Base-by-base conservation (phyloP, 2,888 invertebrate species). In the Drosophila falleni region DNA sequence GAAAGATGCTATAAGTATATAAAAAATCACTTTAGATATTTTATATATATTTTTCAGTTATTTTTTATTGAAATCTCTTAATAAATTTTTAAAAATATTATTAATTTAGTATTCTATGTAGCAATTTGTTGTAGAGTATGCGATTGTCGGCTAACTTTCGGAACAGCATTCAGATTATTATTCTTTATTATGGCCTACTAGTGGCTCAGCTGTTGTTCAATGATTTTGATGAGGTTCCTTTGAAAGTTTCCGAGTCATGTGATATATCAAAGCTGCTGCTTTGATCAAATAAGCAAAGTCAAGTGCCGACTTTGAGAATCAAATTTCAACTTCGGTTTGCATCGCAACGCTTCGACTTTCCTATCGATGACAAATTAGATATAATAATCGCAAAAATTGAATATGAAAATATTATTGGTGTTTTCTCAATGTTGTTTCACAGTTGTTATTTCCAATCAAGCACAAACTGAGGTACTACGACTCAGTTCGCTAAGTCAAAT, bases 321-420 rank as follows among this genome's bases (percentile, higher is more conserved):
- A 55, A 51, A 64, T 78, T 78, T 55, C 71, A 65, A 53, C 53
- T 53, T 51, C 41, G 47, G 41, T 54, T 62, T 26, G 51, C 39
- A 46, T 56, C 56, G 80, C 73, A 23, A 13, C 41, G 66, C 59
- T 46, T 59, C 55, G 55, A 58, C 66, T 65, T 75, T 71, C 78
- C 62, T 69, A 80, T 78, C 83, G 80, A 76, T 84, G 81, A 87
- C 84, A 87, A 87, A 84, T 84, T 71, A 78, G 65, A 83, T 75
- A 86, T 77, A 77, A 78, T 70, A 79, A 78, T 71, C 68, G 37
- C 63, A 53, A 61, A 56, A 56, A 46, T 74, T 37, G 41, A 59
- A 71, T 68, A 68, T 53, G 37, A 59, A 68, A 62, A 69, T 54
- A 71, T 71, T 15, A 59, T 59, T 62, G 51, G 35, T 37, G n/a